Evolutionary conservation across 2,888 invertebrate genomes (phyloP), one percentile per base, ranked within the genome.

Genomic region (Drosophila austrosaltans): DNA sequence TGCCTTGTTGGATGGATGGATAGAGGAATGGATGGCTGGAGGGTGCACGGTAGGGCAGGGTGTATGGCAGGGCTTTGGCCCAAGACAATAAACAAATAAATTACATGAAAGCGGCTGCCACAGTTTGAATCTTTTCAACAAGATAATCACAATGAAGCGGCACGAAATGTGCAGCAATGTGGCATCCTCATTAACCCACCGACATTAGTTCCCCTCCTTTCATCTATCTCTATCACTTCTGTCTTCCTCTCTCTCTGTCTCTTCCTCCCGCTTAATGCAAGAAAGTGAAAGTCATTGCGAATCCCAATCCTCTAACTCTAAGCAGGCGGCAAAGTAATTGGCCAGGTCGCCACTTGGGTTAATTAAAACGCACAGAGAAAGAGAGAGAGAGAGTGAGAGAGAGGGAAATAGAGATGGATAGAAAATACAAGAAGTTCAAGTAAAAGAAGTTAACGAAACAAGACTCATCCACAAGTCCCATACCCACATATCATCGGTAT

Each of bases 81-180:
- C 74, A 72, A 87, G 80, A 89, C 89, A 86, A 86, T 86, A 86
- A 89, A 82, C 85, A 86, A 89, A 86, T 86, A 86, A 86, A 86
- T 86, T 86, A 86, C 85, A 87, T 67, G 82, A 84, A 87, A 89
- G 88, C 75, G 63, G 64, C 79, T 85, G 88, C 88, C 83, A 85
- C 71, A 85, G 88, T 82, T 85, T 85, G 75, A 68, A 68, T 72
- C 75, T 72, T 65, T 61, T 72, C 75, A 72, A 78, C 72, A 72
- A 85, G 88, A 87, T 87, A 87, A 83, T 83, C 86, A 83, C 83
- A 82, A 85, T 82, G 79, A 82, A 83, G 88, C 83, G 81, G 86
- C 88, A 84, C 88, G 83, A 88, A 88, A 72, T 80, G 78, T 86
- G 81, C 88, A 82, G 79, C 83, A 82, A 79, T 87, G 88, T 82